Conservation (phyloP, 2,888 invertebrate species). For the Camponotus fellah region DNA sequence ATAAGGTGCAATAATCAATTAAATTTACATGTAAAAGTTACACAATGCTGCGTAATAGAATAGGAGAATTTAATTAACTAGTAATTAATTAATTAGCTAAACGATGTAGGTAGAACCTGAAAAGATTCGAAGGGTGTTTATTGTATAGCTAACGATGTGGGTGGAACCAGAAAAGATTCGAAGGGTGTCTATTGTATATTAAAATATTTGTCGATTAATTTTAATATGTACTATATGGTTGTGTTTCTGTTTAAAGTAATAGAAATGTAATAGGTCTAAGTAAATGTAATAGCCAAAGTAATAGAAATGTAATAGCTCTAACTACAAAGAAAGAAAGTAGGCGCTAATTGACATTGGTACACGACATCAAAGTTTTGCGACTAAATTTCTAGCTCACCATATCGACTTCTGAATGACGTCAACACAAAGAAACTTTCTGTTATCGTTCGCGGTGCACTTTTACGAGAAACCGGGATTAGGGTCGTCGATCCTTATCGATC, state of each 20-base stretch:
- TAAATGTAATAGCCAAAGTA: no score
- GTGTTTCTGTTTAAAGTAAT: neutral
- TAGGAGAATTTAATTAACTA: slow-evolving; percentile 17
- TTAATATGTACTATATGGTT: neutral
- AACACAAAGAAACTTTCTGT: slow-evolving; percentile 4
- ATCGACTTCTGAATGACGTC: slow-evolving; percentile 24
- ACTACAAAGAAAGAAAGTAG: neutral
- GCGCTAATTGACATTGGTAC: neutral
- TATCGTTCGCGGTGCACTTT: slow-evolving; percentile 31
- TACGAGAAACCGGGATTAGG: slow-evolving; percentile 24
- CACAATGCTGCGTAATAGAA: neutral
- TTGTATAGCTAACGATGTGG: neutral
- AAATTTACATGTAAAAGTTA: neutral
- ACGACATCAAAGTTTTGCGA: slow-evolving; percentile 1
- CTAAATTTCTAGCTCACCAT: neutral
- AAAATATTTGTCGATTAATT: neutral
- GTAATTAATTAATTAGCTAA: slow-evolving; percentile 20
- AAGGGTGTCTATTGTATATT: neutral
- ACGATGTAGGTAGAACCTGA: neutral
- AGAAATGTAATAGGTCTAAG: no score
- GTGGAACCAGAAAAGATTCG: neutral
- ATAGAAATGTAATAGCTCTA: no score
- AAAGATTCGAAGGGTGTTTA: neutral
- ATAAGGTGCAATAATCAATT: neutral
- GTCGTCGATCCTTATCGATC: slow-evolving; percentile 54